A percentile compares a stretch with the other conserved stretches of the same genome.
Conservation (phyloP, 2,113 vertebrate genomes). For the Acinonyx jubatus region DNA sequence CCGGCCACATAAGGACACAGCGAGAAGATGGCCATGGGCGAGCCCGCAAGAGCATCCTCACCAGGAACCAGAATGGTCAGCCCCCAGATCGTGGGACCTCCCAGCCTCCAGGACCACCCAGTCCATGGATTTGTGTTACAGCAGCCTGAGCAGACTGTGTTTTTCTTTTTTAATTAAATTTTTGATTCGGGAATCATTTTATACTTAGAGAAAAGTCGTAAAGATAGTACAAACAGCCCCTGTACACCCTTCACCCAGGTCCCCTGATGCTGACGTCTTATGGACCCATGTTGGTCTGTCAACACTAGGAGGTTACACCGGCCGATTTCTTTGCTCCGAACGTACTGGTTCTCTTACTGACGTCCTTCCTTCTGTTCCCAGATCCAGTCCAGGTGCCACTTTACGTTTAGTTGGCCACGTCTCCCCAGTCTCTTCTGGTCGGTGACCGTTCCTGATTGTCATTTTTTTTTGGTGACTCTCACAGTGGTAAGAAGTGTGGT, state of each 20-base stretch:
- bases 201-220: neutral
- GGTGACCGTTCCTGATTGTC: neutral
- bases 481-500: neutral
- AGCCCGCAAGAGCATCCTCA: neutral
- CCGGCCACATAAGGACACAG: neutral
- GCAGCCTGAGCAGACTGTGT: neutral
- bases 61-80: neutral
- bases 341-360: fast-evolving
- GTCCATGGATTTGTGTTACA: neutral
- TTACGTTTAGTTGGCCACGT: neutral
- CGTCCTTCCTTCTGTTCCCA: neutral
- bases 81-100: neutral
- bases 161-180: neutral
- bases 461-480: neutral
- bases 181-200: neutral
- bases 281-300: neutral
- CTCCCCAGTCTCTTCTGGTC: neutral
- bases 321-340: neutral
- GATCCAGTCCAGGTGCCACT: neutral
- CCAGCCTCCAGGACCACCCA: neutral
- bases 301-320: too few relatives aligned
- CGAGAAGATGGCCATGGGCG: neutral
- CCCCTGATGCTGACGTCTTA: neutral
- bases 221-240: too few relatives aligned
- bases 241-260: too few relatives aligned